Evolutionary conservation across 1,140 invertebrate genomes (phyloP), one percentile per base, ranked within the genome.

Genomic region (Drosophila kepulauana): DNA sequence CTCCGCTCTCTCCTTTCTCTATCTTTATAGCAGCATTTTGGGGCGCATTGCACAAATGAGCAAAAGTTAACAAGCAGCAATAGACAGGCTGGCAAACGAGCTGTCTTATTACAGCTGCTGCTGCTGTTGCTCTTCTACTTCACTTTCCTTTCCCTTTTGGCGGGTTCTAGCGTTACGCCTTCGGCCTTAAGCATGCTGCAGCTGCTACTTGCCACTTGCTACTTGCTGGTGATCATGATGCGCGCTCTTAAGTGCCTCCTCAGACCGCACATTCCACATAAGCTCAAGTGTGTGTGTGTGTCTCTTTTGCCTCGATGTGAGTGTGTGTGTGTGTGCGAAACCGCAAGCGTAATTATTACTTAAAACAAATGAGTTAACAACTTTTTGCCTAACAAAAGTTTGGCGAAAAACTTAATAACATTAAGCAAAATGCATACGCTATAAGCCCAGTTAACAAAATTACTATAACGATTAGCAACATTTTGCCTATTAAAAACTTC

Each of bases 101-200:
- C 84, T 87, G 80, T 82, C 84, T 87, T 87, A 87, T 87, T 87
- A 87, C 69, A 88, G 84, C 64, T 82, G 76, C 64, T 74, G 61
- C 72, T 52, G 45, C 51, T 72, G 13, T 41, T 57, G 33, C 48
- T 43, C 8, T 6, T 46, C 15, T 7, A 7, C n/a, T 49, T 41
- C n/a, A 0, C 2, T 20, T 41, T 28, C 1, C 33, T 45, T 8
- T 61, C 38, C 13, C 15, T n/a, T 41, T 35, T 46, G 68, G 80
- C 25, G 84, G 84, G 79, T 80, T 43, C 46, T 54, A 56, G 51
- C 66, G 71, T 69, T 71, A 79, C 51, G 72, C 52, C 51, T 56
- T 35, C 13, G n/a, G 79, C 79, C 71, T 76, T 67, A 28, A 70
- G 74, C 80, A 82, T 75, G 74, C 65, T 54, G 75, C 82, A 66